Evolutionary conservation across 2,797 vertebrate genomes (phyloP).

Genomic region (Cottoperca gobio): DNA sequence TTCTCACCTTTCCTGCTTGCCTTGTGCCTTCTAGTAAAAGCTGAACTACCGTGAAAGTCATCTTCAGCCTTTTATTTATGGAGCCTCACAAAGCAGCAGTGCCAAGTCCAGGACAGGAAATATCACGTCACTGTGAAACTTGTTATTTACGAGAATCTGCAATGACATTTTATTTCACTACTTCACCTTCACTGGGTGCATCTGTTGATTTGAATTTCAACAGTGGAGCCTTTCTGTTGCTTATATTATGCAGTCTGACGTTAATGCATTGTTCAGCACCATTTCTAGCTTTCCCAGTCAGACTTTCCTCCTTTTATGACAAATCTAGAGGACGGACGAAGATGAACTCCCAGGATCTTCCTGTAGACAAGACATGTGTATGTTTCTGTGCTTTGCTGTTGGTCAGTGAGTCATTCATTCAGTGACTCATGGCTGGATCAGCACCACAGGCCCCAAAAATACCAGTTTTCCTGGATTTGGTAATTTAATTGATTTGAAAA

Average conservation of each 20-base stretch:
- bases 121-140: conserved; percentile 19
- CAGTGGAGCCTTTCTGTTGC: conserved; percentile 22
- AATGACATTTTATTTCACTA: conserved; percentile 47
- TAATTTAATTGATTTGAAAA: neutral
- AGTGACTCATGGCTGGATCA: neutral
- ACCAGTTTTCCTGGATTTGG: neutral
- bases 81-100: conserved; percentile 23
- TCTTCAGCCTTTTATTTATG: conserved; percentile 34
- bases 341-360: neutral
- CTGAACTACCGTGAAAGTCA: conserved; percentile 42
- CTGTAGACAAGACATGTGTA: neutral
- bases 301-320: neutral
- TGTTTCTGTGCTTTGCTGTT: neutral
- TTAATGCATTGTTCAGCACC: conserved; percentile 22
- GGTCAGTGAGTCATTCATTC: neutral
- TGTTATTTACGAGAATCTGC: conserved; percentile 53
- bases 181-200: conserved; percentile 31
- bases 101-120: conserved; percentile 32
- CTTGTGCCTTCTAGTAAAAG: conserved; percentile 36
- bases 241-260: conserved; percentile 19
- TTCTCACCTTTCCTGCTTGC: conserved; percentile 18
- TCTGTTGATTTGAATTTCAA: conserved; percentile 51
- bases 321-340: conserved; percentile 9
- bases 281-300: conserved; percentile 14
- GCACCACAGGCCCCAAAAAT: neutral